phyloP scores from a whole-genome alignment of 2,888 invertebrate species.

The Ceriagrion tenellum region DNA sequence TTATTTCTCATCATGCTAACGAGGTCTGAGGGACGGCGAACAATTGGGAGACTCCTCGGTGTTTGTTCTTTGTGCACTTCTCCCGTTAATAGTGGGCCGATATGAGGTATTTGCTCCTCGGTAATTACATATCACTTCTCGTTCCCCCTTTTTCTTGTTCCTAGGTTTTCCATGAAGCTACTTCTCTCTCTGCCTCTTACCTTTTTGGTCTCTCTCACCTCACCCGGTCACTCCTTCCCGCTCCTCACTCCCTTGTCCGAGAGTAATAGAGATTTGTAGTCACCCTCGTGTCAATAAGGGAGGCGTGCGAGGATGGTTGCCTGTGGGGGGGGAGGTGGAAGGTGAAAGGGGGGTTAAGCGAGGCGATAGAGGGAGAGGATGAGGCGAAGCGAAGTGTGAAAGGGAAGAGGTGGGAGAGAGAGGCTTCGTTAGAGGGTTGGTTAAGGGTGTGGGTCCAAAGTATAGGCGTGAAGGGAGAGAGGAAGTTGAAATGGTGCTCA shows the following conservation, averaged over 20 bases:
- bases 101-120: not conserved
- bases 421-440: not conserved
- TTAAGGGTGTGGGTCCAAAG: not conserved
- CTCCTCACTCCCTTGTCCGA: not conserved
- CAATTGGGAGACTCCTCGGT: not conserved
- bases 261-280: conserved; percentile 31
- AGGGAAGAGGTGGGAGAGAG: not conserved
- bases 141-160: not conserved
- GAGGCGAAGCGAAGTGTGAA: not conserved
- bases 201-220: not conserved
- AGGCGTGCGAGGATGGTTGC: not conserved
- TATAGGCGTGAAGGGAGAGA: not conserved
- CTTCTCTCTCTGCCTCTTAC: not conserved
- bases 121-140: not conserved
- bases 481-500: not conserved
- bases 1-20: too few species aligned
- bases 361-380: not conserved
- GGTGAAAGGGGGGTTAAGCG: not conserved
- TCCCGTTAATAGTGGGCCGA: not conserved
- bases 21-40: too few species aligned
- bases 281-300: conserved; percentile 29
- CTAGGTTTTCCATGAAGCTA: not conserved
- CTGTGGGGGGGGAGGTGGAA: not conserved
- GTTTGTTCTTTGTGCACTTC: not conserved
- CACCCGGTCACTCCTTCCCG: not conserved